These are phyloP conservation scores for Apoda limacodes DNA, from an alignment of 2,888 invertebrate species.

Conservation along the genomic window DNA sequence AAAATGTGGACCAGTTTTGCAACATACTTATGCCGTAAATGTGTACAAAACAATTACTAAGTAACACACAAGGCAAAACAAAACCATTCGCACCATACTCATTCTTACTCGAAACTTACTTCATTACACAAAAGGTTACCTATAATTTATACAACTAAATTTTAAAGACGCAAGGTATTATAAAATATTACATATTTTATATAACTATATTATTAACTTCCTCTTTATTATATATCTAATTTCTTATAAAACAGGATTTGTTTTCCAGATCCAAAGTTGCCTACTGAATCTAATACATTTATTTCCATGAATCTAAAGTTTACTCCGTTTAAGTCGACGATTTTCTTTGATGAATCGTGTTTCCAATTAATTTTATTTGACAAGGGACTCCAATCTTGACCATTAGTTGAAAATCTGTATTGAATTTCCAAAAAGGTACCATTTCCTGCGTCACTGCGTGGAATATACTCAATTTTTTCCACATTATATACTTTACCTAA, in stretches of 20 bases:
- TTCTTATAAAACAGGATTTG: constrained; percentile 31
- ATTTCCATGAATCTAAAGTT: constrained; percentile 36
- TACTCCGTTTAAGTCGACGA: constrained; percentile 26
- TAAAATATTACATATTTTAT: no score
- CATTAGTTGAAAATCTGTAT: constrained; percentile 35
- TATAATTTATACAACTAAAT: no score
- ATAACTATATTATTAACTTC: no score
- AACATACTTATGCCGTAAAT: no score
- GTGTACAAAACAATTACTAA: no score
- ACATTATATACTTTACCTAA: constrained; percentile 25
- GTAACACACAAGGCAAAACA: no score
- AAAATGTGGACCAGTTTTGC: no score
- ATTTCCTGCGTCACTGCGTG: constrained; percentile 42
- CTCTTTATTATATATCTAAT: constrained; percentile 21
- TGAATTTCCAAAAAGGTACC: constrained; percentile 40
- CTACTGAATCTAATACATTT: constrained; percentile 33
- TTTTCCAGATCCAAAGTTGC: constrained; percentile 45
- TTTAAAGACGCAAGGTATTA: no score
- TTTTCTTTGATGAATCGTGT: constrained; percentile 31
- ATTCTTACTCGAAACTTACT: no score
- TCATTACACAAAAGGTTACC: no score
- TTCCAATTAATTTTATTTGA: constrained; percentile 30
- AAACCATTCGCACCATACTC: no score
- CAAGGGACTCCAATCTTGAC: constrained; percentile 30
- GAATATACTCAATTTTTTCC: constrained; percentile 40